Evolutionary conservation across 1,140 invertebrate species (phyloP), one percentile per base, ranked within the genome.

Genomic region (Drosophila setifemur): DNA sequence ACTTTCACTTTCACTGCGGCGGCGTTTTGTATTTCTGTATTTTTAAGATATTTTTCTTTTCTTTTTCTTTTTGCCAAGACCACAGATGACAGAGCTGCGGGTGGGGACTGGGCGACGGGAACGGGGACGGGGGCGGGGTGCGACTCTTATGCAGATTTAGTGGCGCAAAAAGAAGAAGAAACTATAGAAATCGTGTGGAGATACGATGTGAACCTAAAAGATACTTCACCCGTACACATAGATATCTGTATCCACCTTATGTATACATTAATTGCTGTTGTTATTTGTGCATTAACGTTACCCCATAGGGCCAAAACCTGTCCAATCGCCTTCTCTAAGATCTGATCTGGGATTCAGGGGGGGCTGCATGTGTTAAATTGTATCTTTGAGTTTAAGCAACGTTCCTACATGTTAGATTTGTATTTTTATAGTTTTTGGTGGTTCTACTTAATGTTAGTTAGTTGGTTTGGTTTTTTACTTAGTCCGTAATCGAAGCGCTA

Each of bases 1-100:
- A 88, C 85, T 88, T 88, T 88, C 85, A 88, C 85, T 88, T 82
- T 82, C 81, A 78, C 77, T 85, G 6, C 14, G 26, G 42, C 73
- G 39, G 49, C 58, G 63, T 60, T 70, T 70, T 50, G 39, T 50
- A 43, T 70, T 57, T 70, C 40, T 52, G 39, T 45, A 69, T 69
- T 47, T 70, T 70, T 66, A 66, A 64, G 61, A 40, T 14, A 49
- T 35, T 47, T 57, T 69, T 43, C 40, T 47, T 69, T 70, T 70
- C 47, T 50, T 66, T 83, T 83, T 78, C 57, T 85, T 83, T 83
- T 86, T 72, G 72, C 81, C 50, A 83, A 74, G 74, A 85, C 79
- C 73, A 73, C 71, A 26, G 58, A 40, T 42, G 19, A 11, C 40
- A 40, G 40, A 33, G 52, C 40, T 33, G 60, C 60, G 57, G 60